Evolutionary conservation across 2,797 vertebrate genomes (phyloP).

Genomic region (Erpetoichthys calabaricus): DNA sequence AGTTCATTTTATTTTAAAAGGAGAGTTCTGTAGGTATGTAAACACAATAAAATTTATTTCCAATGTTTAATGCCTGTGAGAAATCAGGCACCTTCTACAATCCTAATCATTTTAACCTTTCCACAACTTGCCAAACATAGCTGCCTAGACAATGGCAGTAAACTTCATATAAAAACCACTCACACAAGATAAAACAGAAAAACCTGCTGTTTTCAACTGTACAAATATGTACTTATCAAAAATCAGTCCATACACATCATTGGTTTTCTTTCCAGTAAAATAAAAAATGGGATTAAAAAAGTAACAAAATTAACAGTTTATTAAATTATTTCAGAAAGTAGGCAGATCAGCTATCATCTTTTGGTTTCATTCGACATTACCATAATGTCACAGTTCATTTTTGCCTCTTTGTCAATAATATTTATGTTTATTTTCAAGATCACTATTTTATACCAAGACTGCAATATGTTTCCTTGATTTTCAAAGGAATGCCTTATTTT

Average conservation of each 20-base stretch:
- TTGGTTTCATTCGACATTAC: not conserved
- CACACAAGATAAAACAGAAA: slow-evolving; percentile 44
- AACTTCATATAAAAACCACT: slow-evolving; percentile 43
- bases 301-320: no score
- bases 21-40: slow-evolving; percentile 68
- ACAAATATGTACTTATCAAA: slow-evolving; percentile 40
- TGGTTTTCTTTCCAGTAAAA: slow-evolving; percentile 36
- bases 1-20: slow-evolving; percentile 76
- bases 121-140: slow-evolving; percentile 58
- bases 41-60: slow-evolving; percentile 63
- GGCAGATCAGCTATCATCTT: not conserved
- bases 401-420: no score
- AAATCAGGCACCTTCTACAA: slow-evolving; percentile 66
- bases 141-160: slow-evolving; percentile 70
- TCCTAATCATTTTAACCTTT: slow-evolving; percentile 66
- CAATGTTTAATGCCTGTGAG: slow-evolving; percentile 62
- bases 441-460: not conserved
- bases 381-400: not conserved
- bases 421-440: no score
- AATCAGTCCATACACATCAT: slow-evolving; percentile 27
- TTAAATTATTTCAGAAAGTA: not conserved
- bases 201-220: slow-evolving; percentile 47
- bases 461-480: not conserved
- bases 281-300: slow-evolving; percentile 33
- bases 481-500: not conserved